phyloP scores from a whole-genome alignment of 2,888 invertebrate species.

The Noctua comes region DNA sequence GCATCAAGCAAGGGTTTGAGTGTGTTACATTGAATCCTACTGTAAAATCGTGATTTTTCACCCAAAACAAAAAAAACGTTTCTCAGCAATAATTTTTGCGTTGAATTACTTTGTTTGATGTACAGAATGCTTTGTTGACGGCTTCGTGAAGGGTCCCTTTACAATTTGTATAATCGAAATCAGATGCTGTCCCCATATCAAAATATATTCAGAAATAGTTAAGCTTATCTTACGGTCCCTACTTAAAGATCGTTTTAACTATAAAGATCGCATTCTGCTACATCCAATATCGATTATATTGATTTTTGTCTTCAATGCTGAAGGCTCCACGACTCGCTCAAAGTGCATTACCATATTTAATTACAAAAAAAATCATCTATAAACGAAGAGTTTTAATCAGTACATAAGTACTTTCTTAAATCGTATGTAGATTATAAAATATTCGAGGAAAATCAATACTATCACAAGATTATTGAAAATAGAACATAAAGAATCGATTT shows the following conservation, averaged over 20 bases:
- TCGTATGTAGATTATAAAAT: slow-evolving; percentile 42
- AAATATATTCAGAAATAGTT: neutral
- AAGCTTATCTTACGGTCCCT: neutral
- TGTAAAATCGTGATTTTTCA: too few species aligned
- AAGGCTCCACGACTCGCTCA: neutral
- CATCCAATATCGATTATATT: slow-evolving; percentile 29
- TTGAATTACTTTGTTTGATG: too few species aligned
- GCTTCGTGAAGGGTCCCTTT: too few species aligned
- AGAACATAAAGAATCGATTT: slow-evolving; percentile 5
- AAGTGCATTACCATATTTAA: slow-evolving; percentile 60
- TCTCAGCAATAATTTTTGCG: too few species aligned
- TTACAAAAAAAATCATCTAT: slow-evolving; percentile 46
- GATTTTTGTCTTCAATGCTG: slow-evolving; percentile 38
- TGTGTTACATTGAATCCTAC: too few species aligned
- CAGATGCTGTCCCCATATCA: too few species aligned
- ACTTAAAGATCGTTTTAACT: slow-evolving; percentile 16
- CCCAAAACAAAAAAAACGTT: too few species aligned
- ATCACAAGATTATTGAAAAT: slow-evolving; percentile 35
- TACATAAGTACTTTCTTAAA: slow-evolving; percentile 40
- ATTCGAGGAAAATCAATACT: slow-evolving; percentile 56
- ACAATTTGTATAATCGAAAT: neutral
- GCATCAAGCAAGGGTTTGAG: too few species aligned
- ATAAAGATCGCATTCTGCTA: slow-evolving; percentile 11
- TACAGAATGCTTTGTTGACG: too few species aligned
- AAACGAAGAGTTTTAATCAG: slow-evolving; percentile 50